Base-by-base conservation (phyloP, 2,113 vertebrate species). In the Tympanuchus pallidicinctus region DNA sequence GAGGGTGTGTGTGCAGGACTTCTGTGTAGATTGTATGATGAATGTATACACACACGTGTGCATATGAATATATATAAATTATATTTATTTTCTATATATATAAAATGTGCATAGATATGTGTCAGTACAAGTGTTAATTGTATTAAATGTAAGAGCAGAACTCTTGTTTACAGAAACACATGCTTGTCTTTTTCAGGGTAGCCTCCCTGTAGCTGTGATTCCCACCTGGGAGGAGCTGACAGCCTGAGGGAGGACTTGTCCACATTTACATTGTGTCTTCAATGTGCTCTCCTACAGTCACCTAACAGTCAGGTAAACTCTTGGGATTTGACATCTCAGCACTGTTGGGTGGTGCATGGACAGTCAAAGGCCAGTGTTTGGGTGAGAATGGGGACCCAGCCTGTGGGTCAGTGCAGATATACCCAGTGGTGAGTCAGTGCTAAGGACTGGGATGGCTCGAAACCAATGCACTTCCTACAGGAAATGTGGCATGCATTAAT, bases 321-420 rank as follows among this genome's bases (percentile, higher is more conserved):
- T 69, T 43, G 30, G 17, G 20, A 1, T 43, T 59, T 63, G n/a
- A 78, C 2, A 5, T 54, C 15, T 15, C 8, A 47, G n/a, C 54
- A 57, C 8, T 5, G 3, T 1, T 2, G 2, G 34, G 27, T 28
- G 25, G 5, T 1, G 2, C 11, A 3, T 21, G 45, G 34, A 61
- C 11, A 36, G 3, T n/a, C 3, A 8, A 8, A 38, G 28, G 2
- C 14, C 11, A 7, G 25, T 0, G 0, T 79, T 54, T 32, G 18
- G 32, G 13, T 79, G 28, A 75, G 34, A 78, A 36, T 1, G 4
- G 57, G 74, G 71, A 13, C 28, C 63, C 71, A 60, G 4, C 2
- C 30, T 15, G 25, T 30, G 36, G 18, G 9, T 32, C 78, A 47
- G 16, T 1, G 10, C 1, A 28, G 32, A 8, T 2, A 4, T 2